phyloP scores from a whole-genome alignment of 2,113 vertebrate genomes.

The Porphyrio hochstetteri region DNA sequence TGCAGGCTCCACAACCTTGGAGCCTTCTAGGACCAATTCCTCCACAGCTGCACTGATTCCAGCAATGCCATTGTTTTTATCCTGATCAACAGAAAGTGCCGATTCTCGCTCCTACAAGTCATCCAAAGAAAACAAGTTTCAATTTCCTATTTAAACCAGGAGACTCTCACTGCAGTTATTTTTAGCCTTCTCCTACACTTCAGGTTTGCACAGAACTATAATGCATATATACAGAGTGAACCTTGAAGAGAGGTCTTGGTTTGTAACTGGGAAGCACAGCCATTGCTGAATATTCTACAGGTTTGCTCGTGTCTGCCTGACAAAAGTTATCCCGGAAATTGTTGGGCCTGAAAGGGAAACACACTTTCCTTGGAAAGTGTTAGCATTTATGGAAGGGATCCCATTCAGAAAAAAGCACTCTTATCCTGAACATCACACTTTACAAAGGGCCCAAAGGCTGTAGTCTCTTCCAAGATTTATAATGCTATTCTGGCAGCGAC shows the following conservation, averaged over 20 bases:
- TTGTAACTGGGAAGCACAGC: not conserved
- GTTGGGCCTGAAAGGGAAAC: not conserved
- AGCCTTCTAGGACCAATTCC: constrained; percentile 78
- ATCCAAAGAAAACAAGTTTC: constrained; percentile 19
- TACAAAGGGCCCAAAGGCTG: not conserved
- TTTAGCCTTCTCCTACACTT: not conserved
- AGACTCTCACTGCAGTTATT: not conserved
- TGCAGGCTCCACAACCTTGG: constrained; percentile 60
- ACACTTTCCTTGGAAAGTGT: not conserved
- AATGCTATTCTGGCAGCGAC: not conserved
- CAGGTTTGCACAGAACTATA: not conserved
- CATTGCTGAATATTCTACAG: not conserved
- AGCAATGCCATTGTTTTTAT: constrained; percentile 40
- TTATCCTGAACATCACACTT: not conserved
- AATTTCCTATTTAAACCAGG: not conserved
- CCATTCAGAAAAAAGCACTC: not conserved
- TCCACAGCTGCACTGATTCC: constrained; percentile 71
- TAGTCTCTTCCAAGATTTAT: not conserved
- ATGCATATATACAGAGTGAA: not conserved
- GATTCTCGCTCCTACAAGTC: constrained; percentile 84
- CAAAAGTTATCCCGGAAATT: not conserved
- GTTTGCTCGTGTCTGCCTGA: not conserved
- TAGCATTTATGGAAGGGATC: not conserved
- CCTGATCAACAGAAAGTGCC: constrained; percentile 72
- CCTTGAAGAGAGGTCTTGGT: not conserved